phyloP scores from a whole-genome alignment of 2,113 vertebrate genomes.

The Aleadryas rufinucha region DNA sequence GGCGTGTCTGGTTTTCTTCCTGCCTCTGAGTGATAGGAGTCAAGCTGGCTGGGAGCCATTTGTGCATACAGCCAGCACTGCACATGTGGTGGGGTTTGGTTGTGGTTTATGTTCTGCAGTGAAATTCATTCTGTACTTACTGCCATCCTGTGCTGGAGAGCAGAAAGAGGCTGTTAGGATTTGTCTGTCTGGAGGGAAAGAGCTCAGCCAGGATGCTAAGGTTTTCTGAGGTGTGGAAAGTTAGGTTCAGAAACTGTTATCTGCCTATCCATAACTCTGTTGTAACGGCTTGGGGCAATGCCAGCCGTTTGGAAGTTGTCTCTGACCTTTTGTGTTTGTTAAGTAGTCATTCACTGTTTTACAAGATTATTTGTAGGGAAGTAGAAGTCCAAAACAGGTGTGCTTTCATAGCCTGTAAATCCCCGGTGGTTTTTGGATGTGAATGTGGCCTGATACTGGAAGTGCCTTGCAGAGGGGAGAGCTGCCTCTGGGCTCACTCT shows the following conservation, averaged over 20 bases:
- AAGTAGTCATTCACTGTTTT: not conserved
- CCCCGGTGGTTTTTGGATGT: not conserved
- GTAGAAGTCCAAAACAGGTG: not conserved
- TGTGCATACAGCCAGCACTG: not conserved
- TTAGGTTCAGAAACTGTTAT: not conserved
- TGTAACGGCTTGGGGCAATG: not conserved
- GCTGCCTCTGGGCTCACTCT: not conserved
- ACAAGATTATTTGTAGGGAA: not conserved
- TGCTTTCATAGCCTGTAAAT: not conserved
- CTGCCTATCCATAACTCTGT: not conserved
- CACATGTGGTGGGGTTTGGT: not conserved
- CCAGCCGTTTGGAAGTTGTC: not conserved
- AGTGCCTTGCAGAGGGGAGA: not conserved
- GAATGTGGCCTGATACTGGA: not conserved
- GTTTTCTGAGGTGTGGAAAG: not conserved
- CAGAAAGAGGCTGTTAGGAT: not conserved
- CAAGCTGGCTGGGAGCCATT: not conserved
- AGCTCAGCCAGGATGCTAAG: not conserved
- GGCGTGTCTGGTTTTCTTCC: not conserved
- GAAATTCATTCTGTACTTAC: not conserved
- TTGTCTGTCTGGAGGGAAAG: not conserved
- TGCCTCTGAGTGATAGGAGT: not conserved
- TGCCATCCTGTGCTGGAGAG: not conserved
- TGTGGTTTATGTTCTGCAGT: not conserved
- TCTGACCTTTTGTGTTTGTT: not conserved